Evolutionary conservation across 2,797 vertebrate genomes (phyloP).

Genomic region (Pipistrellus kuhlii): DNA sequence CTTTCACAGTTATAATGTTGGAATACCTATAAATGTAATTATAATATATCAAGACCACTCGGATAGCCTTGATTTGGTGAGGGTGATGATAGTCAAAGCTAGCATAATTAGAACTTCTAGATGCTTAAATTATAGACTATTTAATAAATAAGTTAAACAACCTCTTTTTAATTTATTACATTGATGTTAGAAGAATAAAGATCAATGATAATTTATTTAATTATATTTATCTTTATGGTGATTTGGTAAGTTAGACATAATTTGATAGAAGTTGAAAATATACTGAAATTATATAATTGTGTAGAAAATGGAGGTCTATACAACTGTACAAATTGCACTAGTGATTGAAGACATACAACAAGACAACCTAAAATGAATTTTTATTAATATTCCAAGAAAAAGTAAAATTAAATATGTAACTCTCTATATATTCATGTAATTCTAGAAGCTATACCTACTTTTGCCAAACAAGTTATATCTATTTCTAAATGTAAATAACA

Average conservation of each 20-base stretch:
- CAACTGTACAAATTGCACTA: neutral
- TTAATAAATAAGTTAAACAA: conserved; percentile 57
- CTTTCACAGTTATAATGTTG: neutral
- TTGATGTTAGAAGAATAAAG: conserved; percentile 50
- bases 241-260: conserved; percentile 70
- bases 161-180: conserved; percentile 33
- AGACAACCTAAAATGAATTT: conserved; percentile 42
- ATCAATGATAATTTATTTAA: conserved; percentile 43
- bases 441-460: conserved; percentile 58
- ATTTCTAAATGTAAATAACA: conserved; percentile 67
- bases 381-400: conserved; percentile 52
- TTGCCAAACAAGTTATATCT: conserved; percentile 71
- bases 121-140: neutral
- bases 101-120: neutral
- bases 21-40: conserved; percentile 32
- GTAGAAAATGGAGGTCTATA: conserved; percentile 69
- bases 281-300: conserved; percentile 56
- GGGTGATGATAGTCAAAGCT: neutral
- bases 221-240: conserved; percentile 65
- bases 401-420: conserved; percentile 60
- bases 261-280: conserved; percentile 61
- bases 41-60: neutral
- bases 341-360: conserved; percentile 41
- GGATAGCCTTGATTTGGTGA: neutral
- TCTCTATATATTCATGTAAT: conserved; percentile 40